Percentiles rank a stretch among this genome's conserved stretches.
Conservation (phyloP, 2,113 vertebrate species). For the Pomatostomus ruficeps region DNA sequence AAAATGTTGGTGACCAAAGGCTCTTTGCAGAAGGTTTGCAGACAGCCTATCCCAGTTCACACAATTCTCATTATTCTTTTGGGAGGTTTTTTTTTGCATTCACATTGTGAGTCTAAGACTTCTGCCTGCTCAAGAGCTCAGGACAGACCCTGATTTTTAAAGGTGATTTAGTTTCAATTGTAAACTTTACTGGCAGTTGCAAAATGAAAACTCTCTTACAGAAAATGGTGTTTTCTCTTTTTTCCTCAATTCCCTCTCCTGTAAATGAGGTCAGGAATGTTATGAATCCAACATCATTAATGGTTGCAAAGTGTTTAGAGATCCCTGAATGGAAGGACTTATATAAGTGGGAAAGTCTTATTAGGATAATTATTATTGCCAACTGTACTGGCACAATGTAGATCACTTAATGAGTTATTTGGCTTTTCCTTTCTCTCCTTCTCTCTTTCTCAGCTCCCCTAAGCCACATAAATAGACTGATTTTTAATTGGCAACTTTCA, state of each 20-base stretch:
- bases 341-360: slow-evolving; percentile 25
- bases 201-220: background rate
- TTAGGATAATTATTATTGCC: slow-evolving; percentile 47
- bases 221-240: slow-evolving; percentile 16
- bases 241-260: slow-evolving; percentile 18
- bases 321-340: slow-evolving; percentile 25
- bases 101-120: background rate
- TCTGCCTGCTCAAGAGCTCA: background rate
- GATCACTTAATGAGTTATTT: slow-evolving; percentile 45
- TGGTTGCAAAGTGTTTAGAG: slow-evolving; percentile 40
- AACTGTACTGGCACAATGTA: slow-evolving; percentile 13
- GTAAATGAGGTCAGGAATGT: slow-evolving; percentile 22
- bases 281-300: slow-evolving; percentile 46
- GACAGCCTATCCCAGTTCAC: background rate
- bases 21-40: background rate
- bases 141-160: background rate
- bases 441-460: background rate
- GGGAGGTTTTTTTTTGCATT: background rate
- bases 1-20: background rate
- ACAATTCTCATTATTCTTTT: background rate
- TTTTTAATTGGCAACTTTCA: slow-evolving; percentile 45
- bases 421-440: slow-evolving; percentile 15
- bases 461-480: slow-evolving; percentile 9
- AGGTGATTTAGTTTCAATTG: background rate
- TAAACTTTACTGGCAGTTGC: background rate